phyloP scores from a whole-genome alignment of 2,113 vertebrate species.

The Ophthalmolycus amberensis region DNA sequence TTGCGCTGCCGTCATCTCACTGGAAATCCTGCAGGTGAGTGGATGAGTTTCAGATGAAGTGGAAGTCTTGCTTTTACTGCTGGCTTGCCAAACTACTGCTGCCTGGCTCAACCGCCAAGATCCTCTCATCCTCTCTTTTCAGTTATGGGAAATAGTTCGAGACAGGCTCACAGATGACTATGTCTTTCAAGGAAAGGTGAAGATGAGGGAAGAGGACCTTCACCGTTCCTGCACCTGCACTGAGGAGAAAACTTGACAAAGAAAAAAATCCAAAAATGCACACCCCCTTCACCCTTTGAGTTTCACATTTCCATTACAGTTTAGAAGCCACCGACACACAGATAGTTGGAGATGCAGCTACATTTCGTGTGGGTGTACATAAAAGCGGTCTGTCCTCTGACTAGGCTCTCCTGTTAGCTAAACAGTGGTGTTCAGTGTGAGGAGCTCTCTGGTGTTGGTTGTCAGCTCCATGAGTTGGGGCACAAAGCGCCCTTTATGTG shows the following conservation, averaged over 20 bases:
- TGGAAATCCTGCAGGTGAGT: constrained; percentile 29
- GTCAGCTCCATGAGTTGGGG: constrained; percentile 76
- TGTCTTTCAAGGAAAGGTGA: not conserved
- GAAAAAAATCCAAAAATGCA: not conserved
- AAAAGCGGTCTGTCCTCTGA: constrained; percentile 61
- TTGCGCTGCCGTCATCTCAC: not conserved
- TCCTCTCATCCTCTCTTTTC: not conserved
- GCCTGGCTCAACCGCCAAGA: constrained; percentile 2
- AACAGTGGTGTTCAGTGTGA: constrained; percentile 74
- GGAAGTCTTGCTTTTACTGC: not conserved
- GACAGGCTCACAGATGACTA: not conserved
- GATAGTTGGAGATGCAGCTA: constrained; percentile 41
- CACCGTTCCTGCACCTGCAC: not conserved
- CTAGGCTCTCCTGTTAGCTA: constrained; percentile 55
- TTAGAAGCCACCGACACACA: constrained; percentile 33
- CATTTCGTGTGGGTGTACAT: constrained; percentile 56
- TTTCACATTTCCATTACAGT: constrained; percentile 36
- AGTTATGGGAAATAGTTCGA: not conserved
- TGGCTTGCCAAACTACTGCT: constrained; percentile 2
- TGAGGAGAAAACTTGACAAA: not conserved
- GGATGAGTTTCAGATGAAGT: constrained; percentile 3
- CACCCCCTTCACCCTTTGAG: not conserved
- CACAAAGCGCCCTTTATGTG: constrained; percentile 82
- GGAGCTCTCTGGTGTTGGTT: constrained; percentile 75
- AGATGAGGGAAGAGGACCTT: not conserved